Evolutionary conservation across 1,140 invertebrate genomes (phyloP).

Genomic region (Papilio machaon): DNA sequence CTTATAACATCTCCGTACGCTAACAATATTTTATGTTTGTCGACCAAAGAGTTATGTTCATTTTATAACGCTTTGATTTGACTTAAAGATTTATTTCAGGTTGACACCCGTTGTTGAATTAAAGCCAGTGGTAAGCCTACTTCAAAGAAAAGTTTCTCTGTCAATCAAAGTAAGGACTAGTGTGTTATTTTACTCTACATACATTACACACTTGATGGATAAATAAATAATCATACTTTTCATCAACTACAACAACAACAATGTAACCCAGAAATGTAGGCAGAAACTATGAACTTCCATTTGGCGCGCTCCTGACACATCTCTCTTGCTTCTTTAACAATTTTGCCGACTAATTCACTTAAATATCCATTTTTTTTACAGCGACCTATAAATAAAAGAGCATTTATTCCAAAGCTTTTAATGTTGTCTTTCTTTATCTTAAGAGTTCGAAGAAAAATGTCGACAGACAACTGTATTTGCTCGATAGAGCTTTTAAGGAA

Average conservation of each 20-base stretch:
- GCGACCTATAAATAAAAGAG: constrained; percentile 26
- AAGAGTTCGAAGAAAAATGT: constrained; percentile 33
- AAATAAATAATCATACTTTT: not conserved
- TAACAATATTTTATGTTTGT: constrained; percentile 7
- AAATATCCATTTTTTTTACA: not conserved
- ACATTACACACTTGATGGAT: not conserved
- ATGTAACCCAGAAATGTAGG: no score
- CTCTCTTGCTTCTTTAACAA: no score
- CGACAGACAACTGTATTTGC: constrained; percentile 36
- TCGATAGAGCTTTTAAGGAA: constrained; percentile 44
- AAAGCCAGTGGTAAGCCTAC: not conserved
- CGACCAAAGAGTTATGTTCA: not conserved
- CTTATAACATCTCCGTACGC: constrained; percentile 10
- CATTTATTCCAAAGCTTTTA: not conserved
- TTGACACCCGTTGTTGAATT: not conserved
- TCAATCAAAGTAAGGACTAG: not conserved
- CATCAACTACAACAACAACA: not conserved
- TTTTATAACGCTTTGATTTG: not conserved
- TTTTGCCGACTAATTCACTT: not conserved
- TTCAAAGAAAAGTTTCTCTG: not conserved
- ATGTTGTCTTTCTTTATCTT: constrained; percentile 4
- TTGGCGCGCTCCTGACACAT: no score
- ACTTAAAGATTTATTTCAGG: not conserved
- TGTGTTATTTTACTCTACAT: not conserved
- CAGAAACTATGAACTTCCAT: no score